phyloP scores from a whole-genome alignment of 2,113 vertebrate genomes.

The Apistogramma diplotaenia region DNA sequence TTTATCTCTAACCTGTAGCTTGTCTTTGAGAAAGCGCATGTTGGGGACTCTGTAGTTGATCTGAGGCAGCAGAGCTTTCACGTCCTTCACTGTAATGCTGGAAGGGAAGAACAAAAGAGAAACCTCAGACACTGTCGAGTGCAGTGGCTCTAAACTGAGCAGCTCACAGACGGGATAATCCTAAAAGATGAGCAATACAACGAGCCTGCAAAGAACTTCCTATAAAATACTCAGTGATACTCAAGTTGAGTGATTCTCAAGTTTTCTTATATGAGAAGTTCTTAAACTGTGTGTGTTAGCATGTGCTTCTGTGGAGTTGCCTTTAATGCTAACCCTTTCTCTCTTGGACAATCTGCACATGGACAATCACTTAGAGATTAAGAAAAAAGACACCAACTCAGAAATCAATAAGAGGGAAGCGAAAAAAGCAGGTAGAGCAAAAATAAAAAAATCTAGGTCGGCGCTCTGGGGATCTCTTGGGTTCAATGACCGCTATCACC shows the following conservation, averaged over 20 bases:
- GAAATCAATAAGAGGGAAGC: not conserved
- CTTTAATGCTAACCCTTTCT: not conserved
- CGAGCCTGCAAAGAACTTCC: too few species aligned
- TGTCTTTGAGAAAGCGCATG: constrained; percentile 86
- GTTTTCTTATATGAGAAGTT: not conserved
- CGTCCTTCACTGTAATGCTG: constrained; percentile 85
- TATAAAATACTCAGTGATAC: too few species aligned
- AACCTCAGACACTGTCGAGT: not conserved
- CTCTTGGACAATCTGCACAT: not conserved
- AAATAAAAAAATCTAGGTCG: not conserved
- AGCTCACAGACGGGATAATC: too few species aligned
- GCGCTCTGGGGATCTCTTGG: not conserved
- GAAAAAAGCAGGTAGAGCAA: constrained; percentile 1
- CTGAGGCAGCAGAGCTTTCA: constrained; percentile 85
- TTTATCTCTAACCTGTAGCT: constrained; percentile 76
- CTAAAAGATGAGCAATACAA: too few species aligned
- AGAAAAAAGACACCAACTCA: constrained; percentile 35
- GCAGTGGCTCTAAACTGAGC: not conserved
- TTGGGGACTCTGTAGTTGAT: constrained; percentile 86
- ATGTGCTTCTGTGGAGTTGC: not conserved
- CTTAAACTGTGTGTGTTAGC: not conserved
- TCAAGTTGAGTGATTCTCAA: too few species aligned
- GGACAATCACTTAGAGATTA: constrained; percentile 40
- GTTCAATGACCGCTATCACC: not conserved
- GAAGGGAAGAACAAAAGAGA: not conserved